Base-by-base conservation (phyloP, 2,797 vertebrate genomes). In the Gallinago stenura region DNA sequence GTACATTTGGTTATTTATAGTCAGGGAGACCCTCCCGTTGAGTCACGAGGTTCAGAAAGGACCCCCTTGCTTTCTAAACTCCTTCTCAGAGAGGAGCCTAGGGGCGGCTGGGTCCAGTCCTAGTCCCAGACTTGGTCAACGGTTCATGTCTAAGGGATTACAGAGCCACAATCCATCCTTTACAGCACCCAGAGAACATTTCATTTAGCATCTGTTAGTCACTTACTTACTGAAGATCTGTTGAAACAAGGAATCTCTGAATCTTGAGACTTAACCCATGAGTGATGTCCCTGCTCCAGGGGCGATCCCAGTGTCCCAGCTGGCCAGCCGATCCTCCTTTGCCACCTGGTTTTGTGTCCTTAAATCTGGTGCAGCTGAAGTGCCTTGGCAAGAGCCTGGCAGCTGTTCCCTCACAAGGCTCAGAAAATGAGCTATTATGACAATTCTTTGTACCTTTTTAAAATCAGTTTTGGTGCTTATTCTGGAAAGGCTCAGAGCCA, bases 381-480 rank as follows among this genome's bases (percentile, higher is more conserved):
- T 46, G 19, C 45, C 45, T 46, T 46, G 45, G 20, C 20, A 46
- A 21, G 20, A 46, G 21, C 79, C 73, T 76, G 64, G 72, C 78
- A 89, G 72, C 86, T 60, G 66, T 12, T 87, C 24, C 4, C 68
- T 9, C 58, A 7, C 6, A 15, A 60, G 57, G 57, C 57, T 45
- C 17, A 1, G n/a, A 46, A 37, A 62, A 14, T 22, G 5, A 26
- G 56, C 41, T 15, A 15, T 12, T 12, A 5, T 0, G 3, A 10
- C 39, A 13, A 10, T 10, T 12, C 26, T 24, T 19, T 22, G 14
- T 24, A 39, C 18, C 16, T 10, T 1, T 15, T 22, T 54, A 12
- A 7, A 9, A 9, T 15, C 45, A 2, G 25, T 28, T 66, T 14
- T 7, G n/a, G 21, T 3, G 2, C 19, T 53, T 24, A 15, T 25